phyloP scores from a whole-genome alignment of 2,888 invertebrate genomes.

The Drosophila kanekoi region DNA sequence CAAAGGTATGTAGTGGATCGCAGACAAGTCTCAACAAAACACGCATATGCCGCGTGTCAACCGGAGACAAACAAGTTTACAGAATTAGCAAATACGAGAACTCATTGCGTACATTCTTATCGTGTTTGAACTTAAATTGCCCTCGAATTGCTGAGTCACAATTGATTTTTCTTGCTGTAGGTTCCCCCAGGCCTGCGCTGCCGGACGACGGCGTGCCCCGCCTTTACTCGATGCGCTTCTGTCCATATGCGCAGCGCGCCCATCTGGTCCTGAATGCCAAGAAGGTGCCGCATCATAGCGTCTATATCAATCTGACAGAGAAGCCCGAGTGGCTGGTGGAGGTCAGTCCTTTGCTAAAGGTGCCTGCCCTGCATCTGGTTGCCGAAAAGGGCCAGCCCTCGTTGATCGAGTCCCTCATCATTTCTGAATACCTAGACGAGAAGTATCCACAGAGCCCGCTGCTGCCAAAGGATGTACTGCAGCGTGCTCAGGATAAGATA shows the following conservation, averaged over 20 bases:
- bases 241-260: constrained; percentile 92
- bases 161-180: constrained; percentile 83
- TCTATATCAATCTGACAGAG: constrained; percentile 90
- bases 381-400: constrained; percentile 86
- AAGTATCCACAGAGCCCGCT: constrained; percentile 89
- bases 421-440: constrained; percentile 93
- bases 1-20: constrained; percentile 51
- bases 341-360: constrained; percentile 89
- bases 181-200: constrained; percentile 88
- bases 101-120: constrained; percentile 11
- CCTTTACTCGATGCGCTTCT: constrained; percentile 93
- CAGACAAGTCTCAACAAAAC: not conserved
- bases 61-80: constrained; percentile 29
- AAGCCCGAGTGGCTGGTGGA: constrained; percentile 94
- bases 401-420: constrained; percentile 92
- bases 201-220: constrained; percentile 88
- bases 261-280: constrained; percentile 92
- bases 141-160: constrained; percentile 1
- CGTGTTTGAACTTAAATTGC: not conserved
- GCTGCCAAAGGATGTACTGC: constrained; percentile 86
- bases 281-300: constrained; percentile 90
- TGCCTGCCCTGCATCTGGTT: constrained; percentile 90
- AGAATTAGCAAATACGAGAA: constrained; percentile 8
- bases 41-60: constrained; percentile 1
- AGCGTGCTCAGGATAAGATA: constrained; percentile 84